A percentile compares a stretch with the other conserved stretches of the same genome.
Evolutionary conservation across 1,140 invertebrate species (phyloP).

Genomic region (Carposina sasakii): DNA sequence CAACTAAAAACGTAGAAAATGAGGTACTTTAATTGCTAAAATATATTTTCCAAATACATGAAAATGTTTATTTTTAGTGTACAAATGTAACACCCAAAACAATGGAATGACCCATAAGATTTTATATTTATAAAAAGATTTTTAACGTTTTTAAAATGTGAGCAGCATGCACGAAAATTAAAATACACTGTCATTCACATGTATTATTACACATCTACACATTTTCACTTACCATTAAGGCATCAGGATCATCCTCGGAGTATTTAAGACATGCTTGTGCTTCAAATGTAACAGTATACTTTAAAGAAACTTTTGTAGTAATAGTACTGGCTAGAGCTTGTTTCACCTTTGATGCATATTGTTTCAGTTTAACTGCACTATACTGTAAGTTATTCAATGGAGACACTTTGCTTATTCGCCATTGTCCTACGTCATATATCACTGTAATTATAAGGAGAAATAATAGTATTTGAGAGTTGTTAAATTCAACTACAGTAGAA

Average conservation of each 20-base stretch:
- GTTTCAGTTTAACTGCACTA: constrained; percentile 54
- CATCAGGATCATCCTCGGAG: constrained; percentile 54
- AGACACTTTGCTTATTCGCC: constrained; percentile 55
- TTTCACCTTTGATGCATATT: constrained; percentile 58
- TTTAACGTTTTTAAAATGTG: no score
- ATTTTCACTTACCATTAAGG: constrained; percentile 36
- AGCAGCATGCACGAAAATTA: no score
- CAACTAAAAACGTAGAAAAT: no score
- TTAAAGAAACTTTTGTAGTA: constrained; percentile 30
- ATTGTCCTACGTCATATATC: constrained; percentile 57
- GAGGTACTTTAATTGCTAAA: no score
- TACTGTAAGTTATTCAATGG: constrained; percentile 57
- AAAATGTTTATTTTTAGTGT: no score
- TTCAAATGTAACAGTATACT: constrained; percentile 46
- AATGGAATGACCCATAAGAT: no score
- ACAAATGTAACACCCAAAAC: no score
- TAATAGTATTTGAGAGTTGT: background rate
- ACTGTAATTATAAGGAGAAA: constrained; percentile 27
- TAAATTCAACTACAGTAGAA: background rate
- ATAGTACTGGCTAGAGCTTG: constrained; percentile 47
- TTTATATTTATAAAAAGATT: no score
- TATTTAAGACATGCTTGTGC: constrained; percentile 51
- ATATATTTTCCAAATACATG: no score
- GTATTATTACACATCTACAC: constrained; percentile 1
- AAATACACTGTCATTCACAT: background rate